phyloP scores from a whole-genome alignment of 1,140 invertebrate species.

The Ooceraea biroi region DNA sequence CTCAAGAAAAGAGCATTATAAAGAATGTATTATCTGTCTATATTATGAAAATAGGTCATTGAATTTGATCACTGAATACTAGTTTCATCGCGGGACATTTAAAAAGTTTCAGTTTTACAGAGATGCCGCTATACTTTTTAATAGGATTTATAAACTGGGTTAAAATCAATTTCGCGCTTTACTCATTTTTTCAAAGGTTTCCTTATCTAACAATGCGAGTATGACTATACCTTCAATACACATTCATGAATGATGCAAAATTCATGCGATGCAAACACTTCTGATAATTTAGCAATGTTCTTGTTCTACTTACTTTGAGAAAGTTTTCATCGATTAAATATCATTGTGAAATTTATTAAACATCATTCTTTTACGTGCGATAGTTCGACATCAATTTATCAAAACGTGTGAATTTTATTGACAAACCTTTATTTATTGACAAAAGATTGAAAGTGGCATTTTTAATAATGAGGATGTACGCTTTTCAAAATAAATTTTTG shows the following conservation, averaged over 20 bases:
- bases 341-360: not conserved
- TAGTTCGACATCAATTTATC: not conserved
- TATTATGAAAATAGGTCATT: slow-evolving; percentile 61
- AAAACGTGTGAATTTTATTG: not conserved
- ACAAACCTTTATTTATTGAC: slow-evolving; percentile 1
- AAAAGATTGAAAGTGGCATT: not conserved
- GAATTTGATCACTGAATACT: slow-evolving; percentile 52
- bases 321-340: not conserved
- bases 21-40: not conserved
- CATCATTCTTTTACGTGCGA: not conserved
- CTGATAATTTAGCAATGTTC: not conserved
- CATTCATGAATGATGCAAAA: not conserved
- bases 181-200: slow-evolving; percentile 41
- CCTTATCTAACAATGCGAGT: slow-evolving; percentile 29
- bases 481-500: slow-evolving; percentile 7
- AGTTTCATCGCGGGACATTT: slow-evolving; percentile 35
- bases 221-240: not conserved
- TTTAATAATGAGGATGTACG: not conserved
- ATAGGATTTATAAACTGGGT: slow-evolving; percentile 60
- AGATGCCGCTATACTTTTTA: slow-evolving; percentile 50
- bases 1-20: too few relatives aligned
- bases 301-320: not conserved
- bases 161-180: slow-evolving; percentile 57
- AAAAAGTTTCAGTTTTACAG: slow-evolving; percentile 60
- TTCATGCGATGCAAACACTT: not conserved